phyloP scores from a whole-genome alignment of 2,113 vertebrate species.

The Columba livia region DNA sequence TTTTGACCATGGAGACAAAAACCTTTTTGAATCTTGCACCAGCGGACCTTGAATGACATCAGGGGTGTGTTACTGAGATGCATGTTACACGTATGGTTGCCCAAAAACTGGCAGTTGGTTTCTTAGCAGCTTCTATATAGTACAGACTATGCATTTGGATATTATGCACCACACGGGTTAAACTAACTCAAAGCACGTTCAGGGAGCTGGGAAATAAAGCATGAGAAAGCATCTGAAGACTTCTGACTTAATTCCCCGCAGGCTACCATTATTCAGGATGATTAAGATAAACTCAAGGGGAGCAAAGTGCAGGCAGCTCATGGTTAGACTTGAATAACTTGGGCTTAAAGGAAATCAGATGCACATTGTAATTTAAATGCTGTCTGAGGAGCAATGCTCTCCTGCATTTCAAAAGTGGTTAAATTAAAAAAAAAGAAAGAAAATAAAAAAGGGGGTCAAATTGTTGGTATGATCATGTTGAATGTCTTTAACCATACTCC shows the following conservation, averaged over 20 bases:
- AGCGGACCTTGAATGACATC: constrained; percentile 69
- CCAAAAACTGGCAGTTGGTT: accelerated
- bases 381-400: background rate
- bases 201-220: constrained; percentile 27
- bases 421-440: background rate
- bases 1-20: constrained; percentile 88
- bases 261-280: background rate
- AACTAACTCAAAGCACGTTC: background rate
- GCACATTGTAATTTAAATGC: constrained; percentile 6
- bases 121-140: background rate
- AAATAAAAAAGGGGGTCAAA: background rate
- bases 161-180: background rate
- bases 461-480: background rate
- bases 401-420: background rate
- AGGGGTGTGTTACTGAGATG: background rate
- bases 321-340: constrained; percentile 7
- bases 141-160: background rate
- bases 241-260: background rate
- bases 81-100: background rate
- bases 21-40: constrained; percentile 53
- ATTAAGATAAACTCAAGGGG: constrained; percentile 10
- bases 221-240: background rate
- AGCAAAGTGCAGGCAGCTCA: background rate
- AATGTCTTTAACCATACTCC: background rate
- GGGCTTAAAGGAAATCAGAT: constrained; percentile 28